Evolutionary conservation across 1,140 invertebrate species (phyloP).

Genomic region (Aphelinus atriplicis): DNA sequence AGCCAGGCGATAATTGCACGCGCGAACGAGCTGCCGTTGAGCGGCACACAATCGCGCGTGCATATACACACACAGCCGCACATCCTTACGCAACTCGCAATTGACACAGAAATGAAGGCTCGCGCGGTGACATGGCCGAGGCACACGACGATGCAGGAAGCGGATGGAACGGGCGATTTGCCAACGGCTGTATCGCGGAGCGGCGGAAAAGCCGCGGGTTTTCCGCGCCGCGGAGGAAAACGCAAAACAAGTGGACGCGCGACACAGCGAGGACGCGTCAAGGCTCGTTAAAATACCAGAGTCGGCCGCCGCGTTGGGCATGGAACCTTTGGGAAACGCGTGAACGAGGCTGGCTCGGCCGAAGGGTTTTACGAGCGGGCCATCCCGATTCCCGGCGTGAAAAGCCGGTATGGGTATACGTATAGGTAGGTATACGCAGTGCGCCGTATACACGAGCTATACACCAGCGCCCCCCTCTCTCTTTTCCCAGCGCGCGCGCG

Average conservation of each 20-base stretch:
- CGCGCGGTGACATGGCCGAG: too few relatives aligned
- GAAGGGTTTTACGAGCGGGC: constrained; percentile 27
- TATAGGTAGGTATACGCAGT: too few relatives aligned
- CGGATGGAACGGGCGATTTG: too few relatives aligned
- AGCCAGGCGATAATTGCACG: neutral
- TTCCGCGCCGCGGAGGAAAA: neutral
- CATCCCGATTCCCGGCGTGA: neutral
- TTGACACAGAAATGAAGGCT: neutral
- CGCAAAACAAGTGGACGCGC: neutral
- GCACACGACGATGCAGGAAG: too few relatives aligned
- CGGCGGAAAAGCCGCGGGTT: constrained; percentile 1
- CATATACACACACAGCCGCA: too few relatives aligned
- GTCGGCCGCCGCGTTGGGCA: neutral
- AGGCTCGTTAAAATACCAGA: constrained; percentile 22
- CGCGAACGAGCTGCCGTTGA: too few relatives aligned
- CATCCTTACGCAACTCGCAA: too few relatives aligned
- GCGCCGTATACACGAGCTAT: too few relatives aligned
- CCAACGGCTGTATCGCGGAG: too few relatives aligned
- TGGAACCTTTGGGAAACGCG: neutral
- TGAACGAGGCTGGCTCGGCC: constrained; percentile 2
- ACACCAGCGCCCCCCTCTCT: neutral
- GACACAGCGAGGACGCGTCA: neutral
- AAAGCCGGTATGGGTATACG: too few relatives aligned
- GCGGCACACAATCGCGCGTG: too few relatives aligned
- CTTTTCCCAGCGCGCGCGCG: neutral